A percentile compares a stretch with the other conserved stretches of the same genome.
Evolutionary conservation across 2,113 vertebrate species (phyloP).

Genomic region (Dasyurus viverrinus): DNA sequence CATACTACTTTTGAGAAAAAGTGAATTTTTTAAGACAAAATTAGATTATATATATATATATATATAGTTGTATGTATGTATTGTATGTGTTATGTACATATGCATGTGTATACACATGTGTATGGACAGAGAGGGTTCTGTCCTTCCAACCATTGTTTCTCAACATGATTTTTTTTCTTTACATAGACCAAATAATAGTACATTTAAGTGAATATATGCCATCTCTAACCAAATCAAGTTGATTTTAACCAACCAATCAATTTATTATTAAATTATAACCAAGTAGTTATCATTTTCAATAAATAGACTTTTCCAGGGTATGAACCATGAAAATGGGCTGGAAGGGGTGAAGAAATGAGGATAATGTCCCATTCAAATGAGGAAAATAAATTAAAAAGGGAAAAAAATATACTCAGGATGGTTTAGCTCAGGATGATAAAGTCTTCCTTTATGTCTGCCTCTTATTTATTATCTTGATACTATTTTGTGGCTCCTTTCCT

Average conservation of each 20-base stretch:
- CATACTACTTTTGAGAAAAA: not conserved
- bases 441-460: not conserved
- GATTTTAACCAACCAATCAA: no score
- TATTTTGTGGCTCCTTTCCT: not conserved
- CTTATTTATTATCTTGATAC: not conserved
- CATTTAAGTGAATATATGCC: not conserved
- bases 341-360: not conserved
- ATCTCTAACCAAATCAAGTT: not conserved
- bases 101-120: not conserved
- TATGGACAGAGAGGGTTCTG: not conserved
- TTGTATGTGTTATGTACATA: not conserved
- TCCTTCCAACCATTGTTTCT: not conserved
- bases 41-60: not conserved
- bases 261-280: not conserved
- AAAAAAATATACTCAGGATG: not conserved
- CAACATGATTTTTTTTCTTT: not conserved
- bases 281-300: slow-evolving; percentile 29
- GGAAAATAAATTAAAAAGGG: not conserved
- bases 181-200: not conserved
- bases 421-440: not conserved
- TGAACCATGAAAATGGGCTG: not conserved
- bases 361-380: not conserved
- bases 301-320: not conserved
- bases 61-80: not conserved
- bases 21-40: not conserved